A percentile compares a stretch with the other conserved stretches of the same genome.
Evolutionary conservation across 2,113 vertebrate genomes (phyloP).

Genomic region (Tricholaema leucomelas): DNA sequence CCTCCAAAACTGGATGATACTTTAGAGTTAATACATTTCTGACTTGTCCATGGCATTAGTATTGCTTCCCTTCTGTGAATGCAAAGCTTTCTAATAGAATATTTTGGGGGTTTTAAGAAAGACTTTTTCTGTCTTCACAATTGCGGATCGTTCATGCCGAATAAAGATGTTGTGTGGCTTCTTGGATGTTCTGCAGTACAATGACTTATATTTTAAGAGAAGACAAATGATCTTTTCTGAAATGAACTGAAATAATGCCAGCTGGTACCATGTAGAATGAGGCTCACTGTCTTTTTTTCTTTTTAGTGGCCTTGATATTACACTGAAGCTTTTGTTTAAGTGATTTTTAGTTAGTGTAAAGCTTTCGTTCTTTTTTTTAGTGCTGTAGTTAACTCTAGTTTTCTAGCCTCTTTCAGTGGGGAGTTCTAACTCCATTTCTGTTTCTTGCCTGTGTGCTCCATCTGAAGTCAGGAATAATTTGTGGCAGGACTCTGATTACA

Average conservation of each 20-base stretch:
- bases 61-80: neutral
- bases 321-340: slow-evolving; percentile 43
- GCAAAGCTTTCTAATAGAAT: neutral
- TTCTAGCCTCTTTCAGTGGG: neutral
- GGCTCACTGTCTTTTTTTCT: neutral
- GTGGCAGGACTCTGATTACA: neutral
- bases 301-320: neutral
- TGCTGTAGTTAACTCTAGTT: neutral
- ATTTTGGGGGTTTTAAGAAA: neutral
- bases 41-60: neutral
- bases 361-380: slow-evolving; percentile 18
- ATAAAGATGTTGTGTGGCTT: neutral
- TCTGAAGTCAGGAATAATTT: neutral
- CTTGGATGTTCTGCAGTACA: neutral
- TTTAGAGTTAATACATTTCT: neutral
- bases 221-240: slow-evolving; percentile 32
- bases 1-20: neutral
- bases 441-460: neutral
- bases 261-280: slow-evolving; percentile 41
- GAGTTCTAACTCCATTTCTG: neutral
- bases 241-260: slow-evolving; percentile 36
- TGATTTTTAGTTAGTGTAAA: neutral
- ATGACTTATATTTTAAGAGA: neutral
- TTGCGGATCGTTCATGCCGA: neutral
- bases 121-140: neutral